These are phyloP conservation scores for Panopea generosa DNA, from an alignment of 2,888 invertebrate genomes.

Conservation along the genomic window DNA sequence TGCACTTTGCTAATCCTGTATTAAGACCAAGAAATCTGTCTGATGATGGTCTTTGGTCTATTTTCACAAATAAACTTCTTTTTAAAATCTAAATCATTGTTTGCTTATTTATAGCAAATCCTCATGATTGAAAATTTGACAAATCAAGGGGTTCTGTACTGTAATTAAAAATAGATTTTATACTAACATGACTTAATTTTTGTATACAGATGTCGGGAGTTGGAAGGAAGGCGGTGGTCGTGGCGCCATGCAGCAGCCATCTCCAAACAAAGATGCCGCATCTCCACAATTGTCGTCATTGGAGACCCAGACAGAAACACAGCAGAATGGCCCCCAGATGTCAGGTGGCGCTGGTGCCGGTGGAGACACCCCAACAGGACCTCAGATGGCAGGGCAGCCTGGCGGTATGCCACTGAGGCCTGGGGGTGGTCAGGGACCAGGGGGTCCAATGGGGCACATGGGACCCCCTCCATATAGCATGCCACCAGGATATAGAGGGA, in stretches of 20 bases:
- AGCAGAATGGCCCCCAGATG: constrained; percentile 83
- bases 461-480: constrained; percentile 80
- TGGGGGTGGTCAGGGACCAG: constrained; percentile 73
- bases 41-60: too few species aligned
- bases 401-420: constrained; percentile 74
- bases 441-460: constrained; percentile 70
- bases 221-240: constrained; percentile 93
- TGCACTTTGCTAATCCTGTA: too few species aligned
- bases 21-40: too few species aligned
- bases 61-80: too few species aligned
- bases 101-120: too few species aligned
- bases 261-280: constrained; percentile 77
- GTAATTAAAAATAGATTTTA: too few species aligned
- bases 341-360: constrained; percentile 72
- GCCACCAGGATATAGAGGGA: constrained; percentile 83
- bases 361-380: constrained; percentile 42
- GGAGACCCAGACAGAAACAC: constrained; percentile 80
- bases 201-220: constrained; percentile 94
- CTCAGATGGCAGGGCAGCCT: constrained; percentile 70
- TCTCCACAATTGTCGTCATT: constrained; percentile 78
- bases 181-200: too few species aligned
- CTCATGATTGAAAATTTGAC: too few species aligned
- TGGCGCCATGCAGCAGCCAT: constrained; percentile 83
- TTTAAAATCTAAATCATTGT: too few species aligned
- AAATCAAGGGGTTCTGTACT: too few species aligned